These are phyloP conservation scores for Eilema griseolum DNA, from an alignment of 2,888 invertebrate species.

Conservation along the genomic window DNA sequence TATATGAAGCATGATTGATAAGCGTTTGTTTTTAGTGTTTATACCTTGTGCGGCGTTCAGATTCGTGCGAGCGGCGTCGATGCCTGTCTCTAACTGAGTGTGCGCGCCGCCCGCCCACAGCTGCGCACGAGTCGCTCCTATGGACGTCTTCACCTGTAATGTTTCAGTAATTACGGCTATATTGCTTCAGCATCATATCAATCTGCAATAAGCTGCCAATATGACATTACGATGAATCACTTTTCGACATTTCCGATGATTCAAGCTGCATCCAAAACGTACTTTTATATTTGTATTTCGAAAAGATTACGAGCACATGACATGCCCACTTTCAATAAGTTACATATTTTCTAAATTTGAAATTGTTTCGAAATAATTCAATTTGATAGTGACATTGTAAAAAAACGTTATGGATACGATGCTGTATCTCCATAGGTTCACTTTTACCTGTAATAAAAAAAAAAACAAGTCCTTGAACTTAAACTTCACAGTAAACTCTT, in stretches of 20 bases:
- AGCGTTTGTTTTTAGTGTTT: constrained; percentile 56
- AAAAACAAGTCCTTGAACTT: constrained; percentile 77
- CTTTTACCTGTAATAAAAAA: constrained; percentile 65
- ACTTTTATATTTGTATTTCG: constrained; percentile 16
- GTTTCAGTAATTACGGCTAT: constrained; percentile 66
- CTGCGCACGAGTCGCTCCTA: constrained; percentile 56
- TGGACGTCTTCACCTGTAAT: constrained; percentile 76
- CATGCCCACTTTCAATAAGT: background rate
- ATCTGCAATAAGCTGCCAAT: constrained; percentile 41
- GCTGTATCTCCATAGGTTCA: background rate
- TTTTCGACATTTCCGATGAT: constrained; percentile 32
- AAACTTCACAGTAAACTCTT: constrained; percentile 60
- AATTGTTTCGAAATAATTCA: background rate
- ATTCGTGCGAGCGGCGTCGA: constrained; percentile 85
- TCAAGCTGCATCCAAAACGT: constrained; percentile 22
- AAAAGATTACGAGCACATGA: background rate
- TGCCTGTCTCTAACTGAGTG: constrained; percentile 83
- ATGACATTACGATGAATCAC: constrained; percentile 47
- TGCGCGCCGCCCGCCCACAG: constrained; percentile 73
- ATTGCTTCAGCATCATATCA: constrained; percentile 54
- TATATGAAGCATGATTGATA: constrained; percentile 74
- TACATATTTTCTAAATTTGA: background rate
- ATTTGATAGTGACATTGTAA: background rate
- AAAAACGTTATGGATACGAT: background rate
- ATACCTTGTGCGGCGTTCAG: constrained; percentile 85